Evolutionary conservation across 2,113 vertebrate genomes (phyloP).

Genomic region (Platichthys stellatus): DNA sequence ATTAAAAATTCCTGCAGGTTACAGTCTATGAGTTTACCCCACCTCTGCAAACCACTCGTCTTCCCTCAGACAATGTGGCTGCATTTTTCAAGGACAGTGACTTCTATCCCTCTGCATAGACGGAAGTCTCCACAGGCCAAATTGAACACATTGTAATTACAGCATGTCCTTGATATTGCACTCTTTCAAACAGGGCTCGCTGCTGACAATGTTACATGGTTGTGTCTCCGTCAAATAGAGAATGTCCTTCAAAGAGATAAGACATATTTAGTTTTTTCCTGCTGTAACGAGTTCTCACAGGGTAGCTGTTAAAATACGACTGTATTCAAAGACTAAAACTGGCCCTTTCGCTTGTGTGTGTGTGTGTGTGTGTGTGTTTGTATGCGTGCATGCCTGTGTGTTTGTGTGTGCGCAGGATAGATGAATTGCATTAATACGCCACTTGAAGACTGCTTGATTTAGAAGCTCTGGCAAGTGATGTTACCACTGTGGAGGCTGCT

Average conservation of each 20-base stretch:
- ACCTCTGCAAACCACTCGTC: constrained; percentile 46
- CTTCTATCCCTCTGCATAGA: constrained; percentile 30
- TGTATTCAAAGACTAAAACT: background rate
- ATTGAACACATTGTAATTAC: constrained; percentile 61
- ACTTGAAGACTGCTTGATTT: constrained; percentile 34
- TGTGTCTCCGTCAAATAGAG: constrained; percentile 27
- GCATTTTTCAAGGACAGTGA: constrained; percentile 44
- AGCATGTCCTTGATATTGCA: constrained; percentile 61
- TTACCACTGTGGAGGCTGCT: constrained; percentile 26
- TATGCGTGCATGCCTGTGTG: background rate
- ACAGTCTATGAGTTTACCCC: constrained; percentile 8
- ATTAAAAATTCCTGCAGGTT: constrained; percentile 18
- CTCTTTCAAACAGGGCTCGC: constrained; percentile 35
- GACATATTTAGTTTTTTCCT: constrained; percentile 11
- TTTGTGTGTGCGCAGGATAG: background rate
- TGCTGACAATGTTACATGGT: constrained; percentile 44
- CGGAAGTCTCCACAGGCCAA: constrained; percentile 46
- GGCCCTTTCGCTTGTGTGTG: too few relatives aligned
- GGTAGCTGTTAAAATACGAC: background rate
- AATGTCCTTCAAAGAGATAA: constrained; percentile 32
- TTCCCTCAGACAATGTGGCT: constrained; percentile 21
- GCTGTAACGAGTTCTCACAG: constrained; percentile 1
- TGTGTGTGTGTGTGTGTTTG: background rate
- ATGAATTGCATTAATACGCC: background rate
- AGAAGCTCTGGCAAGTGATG: constrained; percentile 28